Evolutionary conservation across 2,797 vertebrate genomes (phyloP).

Genomic region (Peromyscus nudipes): DNA sequence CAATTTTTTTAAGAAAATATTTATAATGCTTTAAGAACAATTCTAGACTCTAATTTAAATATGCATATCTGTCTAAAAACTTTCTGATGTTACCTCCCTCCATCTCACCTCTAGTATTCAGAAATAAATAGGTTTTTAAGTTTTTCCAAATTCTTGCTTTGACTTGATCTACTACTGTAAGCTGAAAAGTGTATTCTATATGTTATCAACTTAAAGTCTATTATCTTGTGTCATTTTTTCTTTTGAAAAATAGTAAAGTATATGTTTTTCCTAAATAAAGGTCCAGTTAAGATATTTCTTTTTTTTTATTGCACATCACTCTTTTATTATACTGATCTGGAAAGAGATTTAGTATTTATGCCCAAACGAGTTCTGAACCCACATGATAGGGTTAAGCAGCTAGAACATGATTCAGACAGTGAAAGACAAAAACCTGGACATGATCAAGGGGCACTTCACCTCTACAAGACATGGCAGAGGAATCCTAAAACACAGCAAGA

Average conservation of each 20-base stretch:
- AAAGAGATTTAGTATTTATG: conserved; percentile 80
- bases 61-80: neutral
- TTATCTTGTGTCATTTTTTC: neutral
- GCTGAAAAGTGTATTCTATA: neutral
- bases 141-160: neutral
- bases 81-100: neutral
- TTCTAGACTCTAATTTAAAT: neutral
- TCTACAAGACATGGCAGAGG: conserved; percentile 68
- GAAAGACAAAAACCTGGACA: conserved; percentile 61
- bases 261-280: too few relatives aligned
- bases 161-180: too few relatives aligned
- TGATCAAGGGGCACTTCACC: conserved; percentile 66
- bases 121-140: neutral
- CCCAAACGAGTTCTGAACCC: conserved; percentile 77
- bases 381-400: conserved; percentile 12
- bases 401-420: conserved; percentile 54
- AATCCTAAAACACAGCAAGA: conserved; percentile 47
- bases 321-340: conserved; percentile 90
- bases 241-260: too few relatives aligned
- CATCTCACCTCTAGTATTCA: neutral
- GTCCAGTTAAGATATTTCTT: too few relatives aligned
- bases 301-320: conserved; percentile 90
- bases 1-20: neutral
- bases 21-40: neutral
- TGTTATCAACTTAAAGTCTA: neutral